Evolutionary conservation across 2,797 vertebrate genomes (phyloP).

Genomic region (Gymnothorax javanicus): DNA sequence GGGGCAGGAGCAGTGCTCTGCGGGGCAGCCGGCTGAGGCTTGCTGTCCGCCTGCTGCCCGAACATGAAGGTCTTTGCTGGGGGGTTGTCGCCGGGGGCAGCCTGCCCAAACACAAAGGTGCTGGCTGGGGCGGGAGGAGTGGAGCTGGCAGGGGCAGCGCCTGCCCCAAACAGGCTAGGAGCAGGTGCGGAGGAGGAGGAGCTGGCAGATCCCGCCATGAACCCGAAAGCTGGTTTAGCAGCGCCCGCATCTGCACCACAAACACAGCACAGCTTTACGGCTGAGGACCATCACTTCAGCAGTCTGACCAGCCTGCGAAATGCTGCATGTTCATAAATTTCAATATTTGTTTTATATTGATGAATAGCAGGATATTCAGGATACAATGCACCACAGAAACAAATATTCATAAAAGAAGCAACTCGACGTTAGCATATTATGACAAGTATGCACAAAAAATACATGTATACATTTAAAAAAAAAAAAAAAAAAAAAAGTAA

Average conservation of each 20-base stretch:
- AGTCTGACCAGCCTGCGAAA: too few relatives aligned
- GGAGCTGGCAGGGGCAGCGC: slow-evolving; percentile 43
- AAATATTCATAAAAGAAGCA: too few relatives aligned
- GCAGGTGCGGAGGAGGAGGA: slow-evolving; percentile 62
- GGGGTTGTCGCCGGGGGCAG: slow-evolving; percentile 73
- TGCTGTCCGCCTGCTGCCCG: slow-evolving; percentile 80
- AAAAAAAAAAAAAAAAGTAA: too few relatives aligned
- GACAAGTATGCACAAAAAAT: too few relatives aligned
- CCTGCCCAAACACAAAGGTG: slow-evolving; percentile 86
- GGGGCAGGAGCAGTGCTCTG: slow-evolving; percentile 49
- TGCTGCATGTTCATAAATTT: too few relatives aligned
- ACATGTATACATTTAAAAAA: too few relatives aligned
- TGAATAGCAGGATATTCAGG: too few relatives aligned
- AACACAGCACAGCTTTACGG: background rate
- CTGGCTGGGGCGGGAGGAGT: slow-evolving; percentile 55
- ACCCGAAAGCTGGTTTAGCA: slow-evolving; percentile 80
- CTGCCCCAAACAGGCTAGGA: slow-evolving; percentile 75
- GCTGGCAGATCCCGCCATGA: slow-evolving; percentile 73
- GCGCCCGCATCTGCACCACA: slow-evolving; percentile 75
- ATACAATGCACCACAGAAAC: too few relatives aligned
- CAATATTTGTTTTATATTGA: too few relatives aligned
- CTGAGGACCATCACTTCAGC: background rate
- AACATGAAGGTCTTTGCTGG: slow-evolving; percentile 82
- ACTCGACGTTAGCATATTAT: too few relatives aligned
- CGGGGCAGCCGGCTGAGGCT: slow-evolving; percentile 70